Percentiles rank a stretch among this genome's conserved stretches.
These are phyloP conservation scores for Raja brachyura DNA, from an alignment of 2,113 vertebrate species.

Conservation along the genomic window DNA sequence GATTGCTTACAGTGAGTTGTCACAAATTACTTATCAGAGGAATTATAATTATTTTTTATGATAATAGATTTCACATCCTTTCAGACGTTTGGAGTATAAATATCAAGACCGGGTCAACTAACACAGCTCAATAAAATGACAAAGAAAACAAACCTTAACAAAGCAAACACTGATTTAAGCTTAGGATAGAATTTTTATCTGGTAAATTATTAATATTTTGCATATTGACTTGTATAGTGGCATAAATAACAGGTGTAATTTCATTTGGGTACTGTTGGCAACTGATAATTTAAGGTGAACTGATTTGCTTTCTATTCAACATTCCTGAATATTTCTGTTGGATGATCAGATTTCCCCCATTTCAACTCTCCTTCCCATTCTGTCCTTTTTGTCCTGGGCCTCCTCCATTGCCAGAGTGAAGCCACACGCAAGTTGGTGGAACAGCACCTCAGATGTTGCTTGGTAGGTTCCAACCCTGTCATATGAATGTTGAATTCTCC, in stretches of 20 bases:
- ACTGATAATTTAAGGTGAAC: not conserved
- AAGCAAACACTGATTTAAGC: not conserved
- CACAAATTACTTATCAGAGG: not conserved
- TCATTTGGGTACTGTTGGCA: not conserved
- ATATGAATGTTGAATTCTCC: too few species aligned
- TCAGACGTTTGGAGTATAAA: not conserved
- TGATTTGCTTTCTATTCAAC: not conserved
- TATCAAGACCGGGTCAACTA: not conserved
- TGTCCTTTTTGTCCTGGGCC: too few species aligned
- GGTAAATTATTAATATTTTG: not conserved
- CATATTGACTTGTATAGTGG: not conserved
- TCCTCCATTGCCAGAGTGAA: too few species aligned
- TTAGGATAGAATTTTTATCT: not conserved
- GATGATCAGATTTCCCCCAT: not conserved
- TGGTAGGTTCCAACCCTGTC: too few species aligned
- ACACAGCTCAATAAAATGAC: not conserved
- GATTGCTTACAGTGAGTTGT: not conserved
- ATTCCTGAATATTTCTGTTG: not conserved
- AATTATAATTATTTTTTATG: not conserved
- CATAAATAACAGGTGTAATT: not conserved
- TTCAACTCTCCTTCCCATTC: too few species aligned
- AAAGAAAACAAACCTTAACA: not conserved
- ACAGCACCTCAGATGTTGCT: too few species aligned
- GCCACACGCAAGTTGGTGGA: too few species aligned
- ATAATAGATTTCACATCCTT: not conserved